Evolutionary conservation across 1,140 invertebrate genomes (phyloP).

Genomic region (Drosophila ambigua): DNA sequence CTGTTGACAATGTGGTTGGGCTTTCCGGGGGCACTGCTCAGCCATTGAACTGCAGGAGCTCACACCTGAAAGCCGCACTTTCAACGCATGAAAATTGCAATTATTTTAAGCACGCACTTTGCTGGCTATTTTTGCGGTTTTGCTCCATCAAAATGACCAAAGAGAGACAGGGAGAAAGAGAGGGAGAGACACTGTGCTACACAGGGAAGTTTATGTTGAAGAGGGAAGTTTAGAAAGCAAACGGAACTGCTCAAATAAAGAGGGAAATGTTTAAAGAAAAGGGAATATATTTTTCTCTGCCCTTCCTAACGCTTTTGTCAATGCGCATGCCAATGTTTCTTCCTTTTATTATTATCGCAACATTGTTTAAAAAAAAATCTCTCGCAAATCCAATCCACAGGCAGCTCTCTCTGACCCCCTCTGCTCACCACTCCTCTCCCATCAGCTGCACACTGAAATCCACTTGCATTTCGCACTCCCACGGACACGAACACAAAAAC

Average conservation of each 20-base stretch:
- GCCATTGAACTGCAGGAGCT: neutral
- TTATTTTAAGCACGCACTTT: conserved; percentile 74
- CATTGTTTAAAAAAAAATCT: too few species aligned
- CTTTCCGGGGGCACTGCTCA: neutral
- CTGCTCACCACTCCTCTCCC: too few species aligned
- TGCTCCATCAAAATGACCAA: conserved; percentile 38
- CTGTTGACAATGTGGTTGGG: conserved; percentile 58
- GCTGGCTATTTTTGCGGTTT: conserved; percentile 44
- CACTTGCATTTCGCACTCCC: too few species aligned
- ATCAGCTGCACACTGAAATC: too few species aligned
- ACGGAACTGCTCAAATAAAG: neutral
- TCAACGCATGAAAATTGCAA: conserved; percentile 47
- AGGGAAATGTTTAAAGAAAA: too few species aligned
- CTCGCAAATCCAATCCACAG: too few species aligned
- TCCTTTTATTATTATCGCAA: too few species aligned
- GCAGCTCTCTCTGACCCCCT: too few species aligned
- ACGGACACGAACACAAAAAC: neutral
- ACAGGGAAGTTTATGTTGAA: neutral
- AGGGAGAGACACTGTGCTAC: conserved; percentile 10
- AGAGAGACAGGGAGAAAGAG: neutral
- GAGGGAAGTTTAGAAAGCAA: neutral
- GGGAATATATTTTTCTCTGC: too few species aligned
- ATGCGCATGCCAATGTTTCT: too few species aligned
- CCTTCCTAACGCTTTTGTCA: too few species aligned
- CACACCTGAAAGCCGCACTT: conserved; percentile 32